A percentile compares a stretch with the other conserved stretches of the same genome.
Conservation (phyloP, 2,797 vertebrate species). For the Dipus sagitta region DNA sequence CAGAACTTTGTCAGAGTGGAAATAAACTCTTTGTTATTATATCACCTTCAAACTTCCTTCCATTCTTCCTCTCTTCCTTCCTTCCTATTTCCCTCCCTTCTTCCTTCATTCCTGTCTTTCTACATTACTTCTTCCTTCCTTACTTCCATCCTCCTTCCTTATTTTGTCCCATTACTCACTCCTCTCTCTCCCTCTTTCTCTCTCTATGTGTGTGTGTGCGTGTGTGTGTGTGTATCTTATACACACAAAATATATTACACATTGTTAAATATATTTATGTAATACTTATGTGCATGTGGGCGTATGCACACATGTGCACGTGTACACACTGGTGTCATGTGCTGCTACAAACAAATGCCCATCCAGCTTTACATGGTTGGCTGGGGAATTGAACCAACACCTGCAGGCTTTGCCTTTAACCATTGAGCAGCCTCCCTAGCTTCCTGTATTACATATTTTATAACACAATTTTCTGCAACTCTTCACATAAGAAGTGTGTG, state of each 20-base stretch:
- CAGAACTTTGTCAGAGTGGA: not conserved
- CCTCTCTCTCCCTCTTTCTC: not conserved
- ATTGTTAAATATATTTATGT: not conserved
- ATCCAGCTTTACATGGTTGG: too few species aligned
- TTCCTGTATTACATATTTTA: not conserved
- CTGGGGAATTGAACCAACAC: too few species aligned
- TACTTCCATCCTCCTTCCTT: not conserved
- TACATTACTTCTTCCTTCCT: not conserved
- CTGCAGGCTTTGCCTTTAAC: too few species aligned
- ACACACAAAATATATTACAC: not conserved
- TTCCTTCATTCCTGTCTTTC: not conserved
- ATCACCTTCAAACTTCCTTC: not conserved
- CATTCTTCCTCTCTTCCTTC: not conserved
- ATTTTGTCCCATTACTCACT: too few species aligned
- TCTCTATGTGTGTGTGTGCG: not conserved
- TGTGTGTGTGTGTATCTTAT: not conserved
- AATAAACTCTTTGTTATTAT: not conserved
- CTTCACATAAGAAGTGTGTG: not conserved
- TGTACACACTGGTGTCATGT: too few species aligned
- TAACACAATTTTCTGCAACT: not conserved
- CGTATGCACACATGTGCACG: too few species aligned
- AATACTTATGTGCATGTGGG: too few species aligned
- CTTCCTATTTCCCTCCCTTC: not conserved
- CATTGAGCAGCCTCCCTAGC: too few species aligned
- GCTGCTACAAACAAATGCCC: too few species aligned